Percentiles rank a stretch among this genome's conserved stretches.
These are phyloP conservation scores for Eulimnadia texana DNA, from an alignment of 1,140 invertebrate genomes.

Conservation along the genomic window DNA sequence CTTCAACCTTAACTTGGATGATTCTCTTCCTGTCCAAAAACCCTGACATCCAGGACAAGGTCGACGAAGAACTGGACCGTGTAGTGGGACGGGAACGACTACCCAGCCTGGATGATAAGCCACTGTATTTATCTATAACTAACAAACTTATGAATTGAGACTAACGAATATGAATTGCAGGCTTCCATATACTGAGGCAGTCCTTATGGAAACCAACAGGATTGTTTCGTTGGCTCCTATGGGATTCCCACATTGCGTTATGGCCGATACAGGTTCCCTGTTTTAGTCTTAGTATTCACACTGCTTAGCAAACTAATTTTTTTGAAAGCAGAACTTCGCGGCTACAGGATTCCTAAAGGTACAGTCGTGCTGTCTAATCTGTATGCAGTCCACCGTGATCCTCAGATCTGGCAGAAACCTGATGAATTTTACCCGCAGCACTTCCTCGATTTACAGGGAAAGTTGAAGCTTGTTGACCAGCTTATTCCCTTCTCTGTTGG, in stretches of 20 bases:
- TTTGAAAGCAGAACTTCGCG: background rate
- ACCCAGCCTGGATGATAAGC: constrained; percentile 58
- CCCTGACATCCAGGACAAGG: constrained; percentile 59
- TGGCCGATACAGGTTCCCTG: background rate
- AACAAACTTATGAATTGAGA: background rate
- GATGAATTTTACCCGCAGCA: background rate
- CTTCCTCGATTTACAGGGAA: background rate
- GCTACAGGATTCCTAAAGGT: background rate
- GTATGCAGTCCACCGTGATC: background rate
- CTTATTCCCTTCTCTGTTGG: background rate
- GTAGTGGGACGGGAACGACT: constrained; percentile 65
- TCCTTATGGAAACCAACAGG: background rate
- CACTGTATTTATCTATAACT: background rate
- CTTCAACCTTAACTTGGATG: constrained; percentile 75
- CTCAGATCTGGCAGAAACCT: background rate
- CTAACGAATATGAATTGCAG: background rate
- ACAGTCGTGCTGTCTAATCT: background rate
- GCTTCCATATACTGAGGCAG: background rate
- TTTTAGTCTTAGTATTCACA: background rate
- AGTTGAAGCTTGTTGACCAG: background rate
- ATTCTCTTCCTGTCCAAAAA: constrained; percentile 74
- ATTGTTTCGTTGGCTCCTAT: background rate
- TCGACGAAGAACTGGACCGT: constrained; percentile 74
- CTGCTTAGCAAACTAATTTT: too few relatives aligned
- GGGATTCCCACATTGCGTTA: background rate